Conservation (phyloP, 2,113 vertebrate genomes). For the Boleophthalmus pectinirostris region DNA sequence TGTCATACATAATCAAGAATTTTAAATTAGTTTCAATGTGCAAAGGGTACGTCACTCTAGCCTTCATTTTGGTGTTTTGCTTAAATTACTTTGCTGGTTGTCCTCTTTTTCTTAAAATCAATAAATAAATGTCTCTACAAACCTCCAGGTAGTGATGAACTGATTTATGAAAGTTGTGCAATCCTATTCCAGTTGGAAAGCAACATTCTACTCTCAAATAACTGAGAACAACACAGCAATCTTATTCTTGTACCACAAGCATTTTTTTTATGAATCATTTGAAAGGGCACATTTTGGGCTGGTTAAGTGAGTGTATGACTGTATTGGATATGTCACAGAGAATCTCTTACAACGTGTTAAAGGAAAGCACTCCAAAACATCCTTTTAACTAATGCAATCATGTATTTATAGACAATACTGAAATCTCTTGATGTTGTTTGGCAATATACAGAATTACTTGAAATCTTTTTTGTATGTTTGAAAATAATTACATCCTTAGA, state of each 20-base stretch:
- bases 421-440: neutral
- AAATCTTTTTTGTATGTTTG: neutral
- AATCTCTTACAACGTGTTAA: neutral
- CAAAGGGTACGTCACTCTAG: neutral
- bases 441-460: conserved; percentile 5
- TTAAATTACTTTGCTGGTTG: neutral
- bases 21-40: conserved; percentile 44
- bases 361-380: neutral
- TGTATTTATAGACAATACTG: neutral
- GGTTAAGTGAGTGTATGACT: neutral
- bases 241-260: neutral
- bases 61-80: neutral
- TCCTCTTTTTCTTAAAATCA: neutral
- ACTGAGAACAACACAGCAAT: neutral
- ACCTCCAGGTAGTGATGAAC: neutral
- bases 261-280: neutral
- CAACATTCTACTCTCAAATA: neutral
- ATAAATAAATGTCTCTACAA: neutral
- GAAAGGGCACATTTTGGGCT: neutral
- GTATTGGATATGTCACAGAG: neutral
- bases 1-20: conserved; percentile 56
- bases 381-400: neutral
- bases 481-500: conserved; percentile 6
- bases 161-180: neutral
- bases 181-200: neutral